Percentiles rank a stretch among this genome's conserved stretches.
Conservation (phyloP, 2,888 invertebrate genomes). For the Argyresthia albistria region DNA sequence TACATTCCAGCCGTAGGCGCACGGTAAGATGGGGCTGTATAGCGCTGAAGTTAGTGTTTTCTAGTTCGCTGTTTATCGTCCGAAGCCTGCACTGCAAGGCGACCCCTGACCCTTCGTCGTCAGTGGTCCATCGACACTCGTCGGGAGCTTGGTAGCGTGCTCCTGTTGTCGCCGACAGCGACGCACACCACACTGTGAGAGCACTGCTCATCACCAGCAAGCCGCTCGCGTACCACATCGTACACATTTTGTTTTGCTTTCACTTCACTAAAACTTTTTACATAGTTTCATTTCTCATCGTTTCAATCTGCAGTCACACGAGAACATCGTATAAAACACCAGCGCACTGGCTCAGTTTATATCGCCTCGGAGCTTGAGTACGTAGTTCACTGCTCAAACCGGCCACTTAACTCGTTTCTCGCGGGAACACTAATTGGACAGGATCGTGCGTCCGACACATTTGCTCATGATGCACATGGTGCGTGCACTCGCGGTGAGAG, state of each 20-base stretch:
- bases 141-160: conserved; percentile 85
- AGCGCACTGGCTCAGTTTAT: conserved; percentile 45
- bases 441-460: conserved; percentile 50
- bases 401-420: conserved; percentile 70
- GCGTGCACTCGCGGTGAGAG: conserved; percentile 57
- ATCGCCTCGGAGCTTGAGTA: conserved; percentile 30
- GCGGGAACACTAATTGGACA: conserved; percentile 67
- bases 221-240: conserved; percentile 48
- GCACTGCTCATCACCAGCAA: conserved; percentile 54
- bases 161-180: conserved; percentile 59
- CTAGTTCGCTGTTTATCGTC: conserved; percentile 86
- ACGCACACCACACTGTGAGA: conserved; percentile 53
- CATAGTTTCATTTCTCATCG: conserved; percentile 55
- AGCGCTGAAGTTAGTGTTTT: conserved; percentile 87
- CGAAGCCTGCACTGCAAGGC: conserved; percentile 81
- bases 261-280: conserved; percentile 39
- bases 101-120: conserved; percentile 76
- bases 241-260: conserved; percentile 50
- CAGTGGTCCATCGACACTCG: conserved; percentile 85
- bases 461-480: conserved; percentile 37
- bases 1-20: conserved; percentile 82
- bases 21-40: conserved; percentile 88
- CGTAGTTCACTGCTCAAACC: conserved; percentile 53
- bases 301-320: conserved; percentile 48
- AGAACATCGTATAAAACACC: conserved; percentile 28